A percentile compares a stretch with the other conserved stretches of the same genome.
These are phyloP conservation scores for Panthera leo DNA, from an alignment of 2,113 vertebrate genomes.

Conservation along the genomic window DNA sequence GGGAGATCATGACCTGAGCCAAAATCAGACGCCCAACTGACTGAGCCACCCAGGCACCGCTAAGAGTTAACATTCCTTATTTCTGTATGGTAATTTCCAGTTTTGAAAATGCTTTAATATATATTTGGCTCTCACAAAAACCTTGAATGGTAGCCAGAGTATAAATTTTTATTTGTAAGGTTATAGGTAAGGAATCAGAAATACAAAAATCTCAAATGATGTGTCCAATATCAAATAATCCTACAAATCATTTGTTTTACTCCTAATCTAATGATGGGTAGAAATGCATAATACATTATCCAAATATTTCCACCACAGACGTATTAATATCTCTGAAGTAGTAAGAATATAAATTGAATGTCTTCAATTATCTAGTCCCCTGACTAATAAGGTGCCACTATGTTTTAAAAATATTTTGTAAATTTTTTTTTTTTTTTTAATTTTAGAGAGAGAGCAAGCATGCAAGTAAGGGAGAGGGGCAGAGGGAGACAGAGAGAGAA, in stretches of 20 bases:
- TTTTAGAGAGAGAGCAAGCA: no score
- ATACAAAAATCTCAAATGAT: neutral
- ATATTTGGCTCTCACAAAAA: neutral
- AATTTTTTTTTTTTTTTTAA: no score
- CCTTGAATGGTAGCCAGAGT: neutral
- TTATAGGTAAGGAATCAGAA: neutral
- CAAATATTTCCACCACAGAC: neutral
- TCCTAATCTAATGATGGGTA: neutral
- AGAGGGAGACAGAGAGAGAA: no score
- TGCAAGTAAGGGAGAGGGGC: no score
- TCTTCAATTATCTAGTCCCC: neutral
- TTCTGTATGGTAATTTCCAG: neutral
- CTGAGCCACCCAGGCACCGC: no score
- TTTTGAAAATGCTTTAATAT: neutral
- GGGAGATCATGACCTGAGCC: no score
- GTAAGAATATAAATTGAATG: neutral
- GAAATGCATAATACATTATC: neutral
- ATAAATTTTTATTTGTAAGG: neutral
- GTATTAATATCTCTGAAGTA: neutral
- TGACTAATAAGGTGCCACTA: neutral
- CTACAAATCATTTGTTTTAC: neutral
- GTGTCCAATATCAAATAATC: neutral
- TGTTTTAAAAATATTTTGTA: neutral
- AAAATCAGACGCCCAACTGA: no score
- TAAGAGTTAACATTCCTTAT: neutral